Conservation (phyloP, 1,140 invertebrate species). For the Luehdorfia chinensis region DNA sequence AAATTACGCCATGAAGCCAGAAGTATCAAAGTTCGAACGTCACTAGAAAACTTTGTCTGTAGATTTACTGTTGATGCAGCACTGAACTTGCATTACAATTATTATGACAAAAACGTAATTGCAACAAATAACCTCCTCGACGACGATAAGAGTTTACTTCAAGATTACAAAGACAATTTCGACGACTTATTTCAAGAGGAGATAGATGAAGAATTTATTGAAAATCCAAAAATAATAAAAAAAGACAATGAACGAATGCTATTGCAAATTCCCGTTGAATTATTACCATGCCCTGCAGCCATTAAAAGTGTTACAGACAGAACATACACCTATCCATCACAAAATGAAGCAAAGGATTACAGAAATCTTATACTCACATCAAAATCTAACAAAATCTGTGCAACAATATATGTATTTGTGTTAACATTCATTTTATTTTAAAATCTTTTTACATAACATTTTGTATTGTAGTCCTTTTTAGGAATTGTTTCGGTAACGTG, state of each 20-base stretch:
- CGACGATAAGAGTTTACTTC: slow-evolving; percentile 43
- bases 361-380: slow-evolving; percentile 65
- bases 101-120: slow-evolving; percentile 49
- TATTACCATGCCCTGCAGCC: slow-evolving; percentile 82
- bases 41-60: slow-evolving; percentile 79
- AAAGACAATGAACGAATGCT: slow-evolving; percentile 69
- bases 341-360: slow-evolving; percentile 73
- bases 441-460: neutral
- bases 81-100: slow-evolving; percentile 54
- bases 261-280: slow-evolving; percentile 80
- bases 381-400: neutral
- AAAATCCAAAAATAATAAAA: slow-evolving; percentile 54
- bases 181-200: slow-evolving; percentile 59
- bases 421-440: slow-evolving; percentile 1
- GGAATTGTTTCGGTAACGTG: too few relatives aligned
- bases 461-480: too few relatives aligned
- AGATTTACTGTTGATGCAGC: slow-evolving; percentile 53
- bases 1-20: slow-evolving; percentile 85
- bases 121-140: slow-evolving; percentile 51
- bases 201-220: slow-evolving; percentile 54
- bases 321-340: slow-evolving; percentile 75
- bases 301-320: slow-evolving; percentile 79
- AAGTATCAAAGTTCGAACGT: slow-evolving; percentile 81
- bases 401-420: slow-evolving; percentile 6
- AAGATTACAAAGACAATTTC: slow-evolving; percentile 40